phyloP scores from a whole-genome alignment of 2,888 invertebrate species.

The Chrysopilus asiliformis region DNA sequence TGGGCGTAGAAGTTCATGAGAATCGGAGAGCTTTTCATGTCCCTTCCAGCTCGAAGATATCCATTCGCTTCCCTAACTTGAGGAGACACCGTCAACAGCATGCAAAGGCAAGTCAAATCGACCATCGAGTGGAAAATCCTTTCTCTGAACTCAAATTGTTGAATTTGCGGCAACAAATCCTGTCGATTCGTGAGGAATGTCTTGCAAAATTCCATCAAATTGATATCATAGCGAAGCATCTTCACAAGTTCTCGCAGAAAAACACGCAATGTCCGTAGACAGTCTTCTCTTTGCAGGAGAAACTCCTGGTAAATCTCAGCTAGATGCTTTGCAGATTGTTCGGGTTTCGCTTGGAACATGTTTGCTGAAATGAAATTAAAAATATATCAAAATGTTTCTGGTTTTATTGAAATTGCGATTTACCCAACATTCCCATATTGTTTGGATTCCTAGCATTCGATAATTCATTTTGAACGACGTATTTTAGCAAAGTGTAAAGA shows the following conservation, averaged over 20 bases:
- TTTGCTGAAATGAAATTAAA: constrained; percentile 40
- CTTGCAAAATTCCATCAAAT: constrained; percentile 64
- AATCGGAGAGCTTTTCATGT: constrained; percentile 27
- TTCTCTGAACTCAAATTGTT: constrained; percentile 59
- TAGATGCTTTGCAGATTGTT: constrained; percentile 66
- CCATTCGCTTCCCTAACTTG: constrained; percentile 53
- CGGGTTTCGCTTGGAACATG: constrained; percentile 74
- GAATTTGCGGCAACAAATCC: constrained; percentile 46
- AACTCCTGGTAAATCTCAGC: constrained; percentile 80
- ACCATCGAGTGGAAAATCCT: constrained; percentile 70
- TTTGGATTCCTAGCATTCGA: constrained; percentile 86
- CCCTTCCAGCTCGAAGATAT: constrained; percentile 39
- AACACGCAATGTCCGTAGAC: constrained; percentile 70
- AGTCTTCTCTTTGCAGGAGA: constrained; percentile 78
- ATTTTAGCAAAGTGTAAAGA: constrained; percentile 70
- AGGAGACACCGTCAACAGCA: constrained; percentile 63
- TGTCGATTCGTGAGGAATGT: constrained; percentile 51
- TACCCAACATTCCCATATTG: constrained; percentile 75
- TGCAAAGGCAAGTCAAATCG: constrained; percentile 74
- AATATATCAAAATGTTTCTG: too few relatives aligned
- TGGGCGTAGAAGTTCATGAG: constrained; percentile 31
- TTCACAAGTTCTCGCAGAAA: constrained; percentile 81
- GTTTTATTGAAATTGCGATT: constrained; percentile 14
- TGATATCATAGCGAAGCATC: constrained; percentile 66
- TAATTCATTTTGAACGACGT: constrained; percentile 89